A percentile compares a stretch with the other conserved stretches of the same genome.
phyloP scores from a whole-genome alignment of 2,113 vertebrate genomes.

The Peromyscus polionotus region DNA sequence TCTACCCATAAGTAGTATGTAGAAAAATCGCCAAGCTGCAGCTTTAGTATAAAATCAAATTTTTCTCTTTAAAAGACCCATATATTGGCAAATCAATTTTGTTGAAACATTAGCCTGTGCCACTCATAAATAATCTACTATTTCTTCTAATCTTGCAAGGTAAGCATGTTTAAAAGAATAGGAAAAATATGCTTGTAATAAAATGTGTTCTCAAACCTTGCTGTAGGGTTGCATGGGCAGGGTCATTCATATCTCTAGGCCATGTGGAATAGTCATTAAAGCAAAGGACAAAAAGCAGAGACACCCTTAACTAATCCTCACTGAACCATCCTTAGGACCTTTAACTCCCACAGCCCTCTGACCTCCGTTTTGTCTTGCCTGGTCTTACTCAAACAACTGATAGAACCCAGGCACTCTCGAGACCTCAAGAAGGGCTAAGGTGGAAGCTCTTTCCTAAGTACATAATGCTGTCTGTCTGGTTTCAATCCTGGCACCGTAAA shows the following conservation, averaged over 20 bases:
- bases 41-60: constrained; percentile 71
- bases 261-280: constrained; percentile 58
- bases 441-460: constrained; percentile 53
- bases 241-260: not conserved
- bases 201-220: constrained; percentile 47
- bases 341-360: constrained; percentile 27
- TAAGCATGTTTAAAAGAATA: constrained; percentile 65
- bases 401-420: constrained; percentile 56
- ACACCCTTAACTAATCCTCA: constrained; percentile 31
- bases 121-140: constrained; percentile 44
- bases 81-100: constrained; percentile 73
- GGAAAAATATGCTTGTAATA: constrained; percentile 32
- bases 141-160: constrained; percentile 25
- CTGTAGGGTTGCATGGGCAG: not conserved
- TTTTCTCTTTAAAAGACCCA: constrained; percentile 74
- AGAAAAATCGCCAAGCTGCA: constrained; percentile 60
- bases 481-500: not conserved
- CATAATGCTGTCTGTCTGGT: constrained; percentile 50
- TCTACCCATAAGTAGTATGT: constrained; percentile 57
- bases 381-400: constrained; percentile 8
- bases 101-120: constrained; percentile 66
- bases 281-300: constrained; percentile 69
- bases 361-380: constrained; percentile 41
- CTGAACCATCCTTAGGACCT: not conserved
- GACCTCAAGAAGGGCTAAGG: not conserved